Base-by-base conservation (phyloP, 2,113 vertebrate species). In the Rhinoptilus africanus region DNA sequence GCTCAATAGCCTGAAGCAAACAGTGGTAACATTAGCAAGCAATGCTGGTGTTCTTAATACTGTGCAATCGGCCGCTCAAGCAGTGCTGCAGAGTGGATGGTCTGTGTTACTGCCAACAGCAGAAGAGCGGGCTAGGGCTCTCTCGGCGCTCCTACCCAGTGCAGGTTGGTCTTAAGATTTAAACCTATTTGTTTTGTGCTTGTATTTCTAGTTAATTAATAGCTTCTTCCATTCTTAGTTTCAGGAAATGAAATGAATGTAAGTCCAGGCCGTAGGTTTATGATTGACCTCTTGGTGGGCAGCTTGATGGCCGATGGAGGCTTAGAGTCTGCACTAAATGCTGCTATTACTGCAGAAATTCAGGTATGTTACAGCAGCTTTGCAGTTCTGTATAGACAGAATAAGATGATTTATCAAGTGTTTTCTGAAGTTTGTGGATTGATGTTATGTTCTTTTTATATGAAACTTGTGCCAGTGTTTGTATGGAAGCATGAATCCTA, bases 261-360 rank as follows among this genome's bases (percentile, higher is more conserved):
- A 85, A 99, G 99, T 90, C 99, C 99, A 1, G 99, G 99, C 4
- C 99, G 99, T 27, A 98, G 99, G 30, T 99, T 99, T 96, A 99
- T 99, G 99, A 99, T 99, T 64, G 99, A 99, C 95, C 98, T 99
- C 30, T 95, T 99, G 96, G 99, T 99, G 95, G 99, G 99, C 98
- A 99, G 99, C 97, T 96, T 99, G 93, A 99, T 99, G 99, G 99
- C 99, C 27, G 99, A 99, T 45, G 99, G 99, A 72, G 99, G 99
- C 17, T 95, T 99, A 62, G 99, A 99, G 86, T 99, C 99, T 27
- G 99, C 99, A 2, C 97, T 99, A 51, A 99, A 99, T 13, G 99
- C 99, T 74, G 99, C 99, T 89, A 99, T 99, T 86, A 99, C 99
- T 67, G 99, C 99, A 41, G 99, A 99, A 98, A 99, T 99, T 77